Conservation (phyloP, 2,888 invertebrate genomes). For the Palloptera scutellata region DNA sequence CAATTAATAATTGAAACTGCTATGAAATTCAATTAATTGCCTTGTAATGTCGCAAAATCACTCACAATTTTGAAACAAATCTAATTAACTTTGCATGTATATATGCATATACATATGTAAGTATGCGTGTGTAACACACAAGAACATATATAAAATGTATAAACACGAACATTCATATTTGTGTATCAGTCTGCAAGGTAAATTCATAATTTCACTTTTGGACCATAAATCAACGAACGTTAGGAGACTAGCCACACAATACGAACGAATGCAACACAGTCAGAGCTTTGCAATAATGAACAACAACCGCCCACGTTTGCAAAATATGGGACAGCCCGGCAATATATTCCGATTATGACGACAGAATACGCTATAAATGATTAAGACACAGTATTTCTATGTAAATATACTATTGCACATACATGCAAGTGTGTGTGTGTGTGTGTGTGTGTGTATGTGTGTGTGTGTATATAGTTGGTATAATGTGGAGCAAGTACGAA, state of each 20-base stretch:
- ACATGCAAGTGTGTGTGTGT: not conserved
- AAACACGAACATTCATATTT: not conserved
- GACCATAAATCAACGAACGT: not conserved
- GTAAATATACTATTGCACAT: not conserved
- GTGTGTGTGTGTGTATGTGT: not conserved
- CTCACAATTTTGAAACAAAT: slow-evolving; percentile 4
- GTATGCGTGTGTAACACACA: not conserved
- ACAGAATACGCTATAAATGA: not conserved
- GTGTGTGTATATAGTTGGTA: slow-evolving; percentile 1
- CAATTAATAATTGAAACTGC: slow-evolving; percentile 22
- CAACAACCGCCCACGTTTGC: not conserved
- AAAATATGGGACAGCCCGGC: slow-evolving; percentile 21
- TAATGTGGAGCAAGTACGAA: too few species aligned
- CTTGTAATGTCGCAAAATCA: slow-evolving; percentile 20
- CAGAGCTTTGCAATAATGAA: too few species aligned
- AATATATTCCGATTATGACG: slow-evolving; percentile 12
- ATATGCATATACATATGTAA: not conserved
- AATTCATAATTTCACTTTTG: slow-evolving; percentile 26
- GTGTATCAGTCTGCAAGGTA: slow-evolving; percentile 4
- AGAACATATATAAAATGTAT: too few species aligned
- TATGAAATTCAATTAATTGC: slow-evolving; percentile 28
- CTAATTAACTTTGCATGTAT: not conserved
- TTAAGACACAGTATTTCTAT: too few species aligned
- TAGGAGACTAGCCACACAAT: not conserved
- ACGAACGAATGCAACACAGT: not conserved